phyloP scores from a whole-genome alignment of 2,888 invertebrate genomes.

The Drosophila barbarae region DNA sequence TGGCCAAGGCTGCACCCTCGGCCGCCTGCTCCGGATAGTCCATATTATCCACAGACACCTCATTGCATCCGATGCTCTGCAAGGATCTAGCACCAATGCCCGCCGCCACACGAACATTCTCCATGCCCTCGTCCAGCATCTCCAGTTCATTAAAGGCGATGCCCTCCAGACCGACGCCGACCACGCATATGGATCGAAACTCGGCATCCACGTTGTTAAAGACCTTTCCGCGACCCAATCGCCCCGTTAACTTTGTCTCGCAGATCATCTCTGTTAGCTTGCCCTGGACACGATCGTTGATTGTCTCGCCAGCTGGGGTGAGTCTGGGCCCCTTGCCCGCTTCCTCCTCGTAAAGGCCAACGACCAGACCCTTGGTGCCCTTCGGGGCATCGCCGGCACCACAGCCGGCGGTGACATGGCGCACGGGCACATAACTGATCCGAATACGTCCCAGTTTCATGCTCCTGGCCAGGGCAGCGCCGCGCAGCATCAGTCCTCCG shows the following conservation, averaged over 20 bases:
- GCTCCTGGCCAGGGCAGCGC: slow-evolving; percentile 13
- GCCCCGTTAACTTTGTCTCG: slow-evolving; percentile 76
- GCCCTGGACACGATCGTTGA: slow-evolving; percentile 80
- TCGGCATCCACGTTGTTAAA: slow-evolving; percentile 82
- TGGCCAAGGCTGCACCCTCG: slow-evolving; percentile 82
- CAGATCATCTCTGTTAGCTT: slow-evolving; percentile 80
- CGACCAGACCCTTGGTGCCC: slow-evolving; percentile 80
- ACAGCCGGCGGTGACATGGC: slow-evolving; percentile 43
- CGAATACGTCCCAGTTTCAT: slow-evolving; percentile 1
- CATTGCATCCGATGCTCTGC: slow-evolving; percentile 78
- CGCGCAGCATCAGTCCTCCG: slow-evolving; percentile 29
- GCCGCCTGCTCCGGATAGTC: slow-evolving; percentile 84
- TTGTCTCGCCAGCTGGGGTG: slow-evolving; percentile 80
- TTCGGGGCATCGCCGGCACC: slow-evolving; percentile 19
- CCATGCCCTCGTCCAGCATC: slow-evolving; percentile 84
- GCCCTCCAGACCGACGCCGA: slow-evolving; percentile 83
- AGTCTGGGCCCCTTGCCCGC: slow-evolving; percentile 79
- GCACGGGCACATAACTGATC: slow-evolving; percentile 7
- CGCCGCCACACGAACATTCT: slow-evolving; percentile 84
- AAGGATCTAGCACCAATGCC: slow-evolving; percentile 81
- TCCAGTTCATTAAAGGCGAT: slow-evolving; percentile 83
- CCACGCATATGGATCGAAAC: slow-evolving; percentile 83
- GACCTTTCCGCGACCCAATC: slow-evolving; percentile 75
- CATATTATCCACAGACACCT: slow-evolving; percentile 82
- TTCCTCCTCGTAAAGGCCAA: slow-evolving; percentile 81